phyloP scores from a whole-genome alignment of 1,140 invertebrate species.

The Stenopsyche tienmushanensis region DNA sequence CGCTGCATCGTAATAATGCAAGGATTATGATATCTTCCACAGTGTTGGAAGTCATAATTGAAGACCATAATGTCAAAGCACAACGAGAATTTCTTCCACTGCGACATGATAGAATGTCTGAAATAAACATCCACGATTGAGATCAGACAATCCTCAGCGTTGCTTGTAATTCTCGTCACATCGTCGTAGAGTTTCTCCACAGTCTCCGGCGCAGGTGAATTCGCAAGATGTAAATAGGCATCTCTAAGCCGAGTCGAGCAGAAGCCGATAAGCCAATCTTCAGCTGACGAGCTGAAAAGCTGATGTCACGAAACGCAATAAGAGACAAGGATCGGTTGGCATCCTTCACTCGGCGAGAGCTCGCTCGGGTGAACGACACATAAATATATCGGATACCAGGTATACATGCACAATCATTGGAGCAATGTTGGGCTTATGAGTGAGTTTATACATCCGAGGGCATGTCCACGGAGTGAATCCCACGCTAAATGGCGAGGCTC shows the following conservation, averaged over 20 bases:
- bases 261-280: background rate
- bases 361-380: background rate
- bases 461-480: conserved; percentile 4
- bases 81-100: no score
- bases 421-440: background rate
- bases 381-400: background rate
- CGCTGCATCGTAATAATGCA: no score
- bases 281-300: background rate
- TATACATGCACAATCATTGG: background rate
- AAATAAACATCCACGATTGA: no score
- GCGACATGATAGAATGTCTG: no score
- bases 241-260: background rate
- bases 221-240: background rate
- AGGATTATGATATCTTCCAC: no score
- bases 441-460: background rate
- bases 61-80: no score
- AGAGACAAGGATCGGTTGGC: background rate
- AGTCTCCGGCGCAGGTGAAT: background rate
- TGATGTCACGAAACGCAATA: background rate
- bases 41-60: no score
- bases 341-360: background rate
- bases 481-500: background rate
- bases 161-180: no score
- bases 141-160: no score
- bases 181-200: no score